Evolutionary conservation across 1,140 invertebrate genomes (phyloP).

Genomic region (Papilio xuthus): DNA sequence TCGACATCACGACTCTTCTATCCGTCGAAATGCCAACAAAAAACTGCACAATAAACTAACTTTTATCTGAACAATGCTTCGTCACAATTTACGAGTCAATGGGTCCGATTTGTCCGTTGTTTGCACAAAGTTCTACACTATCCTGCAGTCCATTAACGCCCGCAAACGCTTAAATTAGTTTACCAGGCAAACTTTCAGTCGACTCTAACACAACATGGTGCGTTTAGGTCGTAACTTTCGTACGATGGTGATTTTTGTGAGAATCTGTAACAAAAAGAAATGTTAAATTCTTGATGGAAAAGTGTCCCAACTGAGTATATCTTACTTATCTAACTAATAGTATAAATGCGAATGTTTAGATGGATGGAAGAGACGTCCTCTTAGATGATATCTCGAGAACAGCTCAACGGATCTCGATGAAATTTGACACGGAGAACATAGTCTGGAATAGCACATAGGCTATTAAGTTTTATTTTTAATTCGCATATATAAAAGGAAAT

Average conservation of each 20-base stretch:
- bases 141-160: constrained; percentile 20
- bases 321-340: too few relatives aligned
- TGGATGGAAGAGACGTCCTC: too few relatives aligned
- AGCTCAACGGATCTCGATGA: too few relatives aligned
- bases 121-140: constrained; percentile 24
- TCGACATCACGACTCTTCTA: constrained; percentile 63
- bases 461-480: too few relatives aligned
- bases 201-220: constrained; percentile 2
- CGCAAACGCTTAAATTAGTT: constrained; percentile 26
- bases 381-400: too few relatives aligned
- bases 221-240: neutral
- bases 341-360: too few relatives aligned
- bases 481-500: too few relatives aligned
- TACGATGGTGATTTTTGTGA: neutral
- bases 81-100: constrained; percentile 36
- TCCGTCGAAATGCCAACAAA: constrained; percentile 31
- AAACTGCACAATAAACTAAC: constrained; percentile 25
- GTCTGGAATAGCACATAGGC: too few relatives aligned
- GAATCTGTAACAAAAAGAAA: constrained; percentile 13
- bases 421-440: too few relatives aligned
- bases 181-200: constrained; percentile 8
- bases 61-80: constrained; percentile 27
- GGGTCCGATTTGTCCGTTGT: constrained; percentile 13
- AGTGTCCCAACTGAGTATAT: neutral
- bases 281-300: neutral